Evolutionary conservation across 2,797 vertebrate species (phyloP), one percentile per base, ranked within the genome.

Genomic region (Acipenser ruthenus): DNA sequence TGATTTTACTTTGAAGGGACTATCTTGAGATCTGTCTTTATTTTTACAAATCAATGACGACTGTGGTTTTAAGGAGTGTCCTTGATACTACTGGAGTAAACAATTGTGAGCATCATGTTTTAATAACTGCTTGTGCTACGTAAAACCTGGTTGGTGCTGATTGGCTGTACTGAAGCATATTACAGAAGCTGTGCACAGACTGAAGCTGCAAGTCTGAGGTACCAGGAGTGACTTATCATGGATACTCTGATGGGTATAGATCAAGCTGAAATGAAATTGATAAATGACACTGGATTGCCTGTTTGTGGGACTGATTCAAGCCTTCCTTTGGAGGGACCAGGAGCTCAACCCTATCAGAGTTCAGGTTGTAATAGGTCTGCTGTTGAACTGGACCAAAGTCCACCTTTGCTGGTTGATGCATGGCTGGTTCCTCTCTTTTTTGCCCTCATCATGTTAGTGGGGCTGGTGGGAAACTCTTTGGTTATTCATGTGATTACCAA

Each of bases 391-490:
- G 65, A 10, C 3, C 72, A 58, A 10, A 76, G 67, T 2, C 81
- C 80, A 0, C 74, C 80, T 3, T 61, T 77, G 59, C 66, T 87
- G 67, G 72, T 80, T 10, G 86, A 89, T 3, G 84, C 85, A 58
- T 89, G 86, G 86, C 80, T 89, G 37, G 86, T 89, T 15, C 86
- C 86, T 23, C 77, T 81, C 8, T 82, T 89, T 60, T 89, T 87
- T 6, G 60, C 71, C 49, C 70, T 87, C 65, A 88, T 88, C 72
- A 84, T 88, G 86, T 51, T 86, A 70, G 59, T 85, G 0, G 86
- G 87, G 10, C 71, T 88, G 65, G 68, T 82, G 0, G 86, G 87
- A 8, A 89, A 89, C 74, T 79, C 82, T 0, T 74, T 88, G 63
- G 86, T 88, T 64, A 85, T 88, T 65, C 80, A 83, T 15, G 86